Evolutionary conservation across 2,888 invertebrate species (phyloP), one percentile per base, ranked within the genome.

Genomic region (Cantharis flavilabris): DNA sequence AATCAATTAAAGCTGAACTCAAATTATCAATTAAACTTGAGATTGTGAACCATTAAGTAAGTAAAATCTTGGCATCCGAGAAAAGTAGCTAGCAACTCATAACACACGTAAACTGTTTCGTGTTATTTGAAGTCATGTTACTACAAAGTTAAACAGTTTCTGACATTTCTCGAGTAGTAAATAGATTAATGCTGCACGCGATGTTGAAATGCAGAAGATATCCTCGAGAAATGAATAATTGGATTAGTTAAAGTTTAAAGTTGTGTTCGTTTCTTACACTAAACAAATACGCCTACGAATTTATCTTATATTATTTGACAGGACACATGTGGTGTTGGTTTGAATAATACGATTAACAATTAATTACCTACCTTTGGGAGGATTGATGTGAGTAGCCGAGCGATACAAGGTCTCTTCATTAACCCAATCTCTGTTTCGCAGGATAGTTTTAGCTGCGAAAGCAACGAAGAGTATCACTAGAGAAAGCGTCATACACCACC

Each of bases 391-490:
- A 82, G 98, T 91, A 23, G 98, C 98, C 81, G 98, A 96, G 84
- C 94, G 91, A 88, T 98, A 99, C 69, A 99, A 91, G 83, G 94
- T 94, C 89, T 98, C 98, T 89, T 98, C 98, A 84, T 96, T 94
- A 83, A 91, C 90, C 98, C 98, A 98, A 89, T 98, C 98, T 75
- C 91, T 90, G 88, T 98, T 98, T 83, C 98, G 91, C 75, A 92
- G 88, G 81, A 96, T 89, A 4, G 98, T 98, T 83, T 94, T 92
- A 23, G 92, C 91, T 84, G 96, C 93, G 88, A 94, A 92, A 71
- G 93, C 91, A 73, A 94, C 90, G 82, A 96, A 89, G 67, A 93
- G 89, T 73, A 92, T 85, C 82, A 89, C 86, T 64, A 91, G 86
- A 77, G 88, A 87, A 72, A 92, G 88, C 81, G 91, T 86, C 64